phyloP scores from a whole-genome alignment of 2,113 vertebrate genomes.

The Otocyon megalotis region DNA sequence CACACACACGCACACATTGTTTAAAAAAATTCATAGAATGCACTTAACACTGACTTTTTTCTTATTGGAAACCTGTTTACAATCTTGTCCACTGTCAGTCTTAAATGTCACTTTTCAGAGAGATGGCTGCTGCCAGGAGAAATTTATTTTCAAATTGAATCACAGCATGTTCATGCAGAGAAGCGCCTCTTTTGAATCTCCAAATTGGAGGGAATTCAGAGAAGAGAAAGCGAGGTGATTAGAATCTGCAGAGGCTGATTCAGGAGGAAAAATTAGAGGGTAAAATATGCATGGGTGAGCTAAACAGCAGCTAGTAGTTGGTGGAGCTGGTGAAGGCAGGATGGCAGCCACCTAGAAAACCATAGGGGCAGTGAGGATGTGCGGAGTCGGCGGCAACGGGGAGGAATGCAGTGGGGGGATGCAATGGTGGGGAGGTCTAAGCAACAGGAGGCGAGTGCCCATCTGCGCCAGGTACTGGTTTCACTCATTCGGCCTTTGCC shows the following conservation, averaged over 20 bases:
- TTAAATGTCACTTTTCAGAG: conserved; percentile 80
- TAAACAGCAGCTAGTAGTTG: conserved; percentile 58
- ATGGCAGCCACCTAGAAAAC: conserved; percentile 24
- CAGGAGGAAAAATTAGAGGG: conserved; percentile 75
- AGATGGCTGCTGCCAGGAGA: conserved; percentile 80
- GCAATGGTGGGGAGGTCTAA: not conserved
- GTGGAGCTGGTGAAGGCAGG: not conserved
- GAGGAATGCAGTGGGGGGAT: accelerated
- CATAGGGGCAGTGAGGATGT: not conserved
- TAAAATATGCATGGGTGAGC: conserved; percentile 72
- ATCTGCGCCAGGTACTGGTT: not conserved
- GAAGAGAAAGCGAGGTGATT: conserved; percentile 80
- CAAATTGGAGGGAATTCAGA: conserved; percentile 83
- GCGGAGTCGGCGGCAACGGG: not conserved
- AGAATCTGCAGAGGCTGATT: conserved; percentile 77
- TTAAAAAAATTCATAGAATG: conserved; percentile 75
- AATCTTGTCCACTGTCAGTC: conserved; percentile 83
- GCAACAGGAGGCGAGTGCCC: not conserved
- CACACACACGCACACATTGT: conserved; percentile 54
- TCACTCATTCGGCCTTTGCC: not conserved
- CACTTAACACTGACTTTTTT: conserved; percentile 64
- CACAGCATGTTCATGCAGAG: conserved; percentile 82
- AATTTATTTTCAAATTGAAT: conserved; percentile 82
- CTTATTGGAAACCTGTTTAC: conserved; percentile 81
- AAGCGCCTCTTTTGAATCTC: conserved; percentile 83